Base-by-base conservation (phyloP, 1,140 invertebrate genomes). In the Cataglyphis hispanica region DNA sequence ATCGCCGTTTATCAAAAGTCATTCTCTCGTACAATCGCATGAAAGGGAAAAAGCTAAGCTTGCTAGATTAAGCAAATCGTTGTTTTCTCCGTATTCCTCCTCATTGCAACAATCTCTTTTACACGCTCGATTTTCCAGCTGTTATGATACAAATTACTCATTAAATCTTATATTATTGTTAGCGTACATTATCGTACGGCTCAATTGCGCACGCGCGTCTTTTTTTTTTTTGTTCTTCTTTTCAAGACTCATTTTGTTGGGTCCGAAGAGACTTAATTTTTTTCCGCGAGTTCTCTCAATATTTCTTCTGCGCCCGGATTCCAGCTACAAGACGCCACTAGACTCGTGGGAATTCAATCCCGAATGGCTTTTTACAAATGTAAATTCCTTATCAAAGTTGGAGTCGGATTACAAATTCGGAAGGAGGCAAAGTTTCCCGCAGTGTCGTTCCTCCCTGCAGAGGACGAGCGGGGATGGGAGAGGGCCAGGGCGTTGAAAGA, bases 331-430 rank as follows among this genome's bases (percentile, higher is more conserved):
- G 80, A 76, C 66, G 84, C 37, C 63, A 70, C 37, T 25, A 58
- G 50, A 69, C 72, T 60, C 50, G 77, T 83, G 89, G 72, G 86
- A 91, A 91, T 90, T 90, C 87, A 89, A 92, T 93, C 85, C 85
- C 87, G 83, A 92, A 90, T 90, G 91, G 81, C 86, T 92, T 91
- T 92, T 91, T 91, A 92, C 91, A 86, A 93, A 93, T 93, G 93
- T 92, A 92, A 92, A 93, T 93, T 93, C 89, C 90, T 93, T 93
- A 93, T 93, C 89, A 90, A 92, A 92, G 90, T 93, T 86, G 78
- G 87, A 87, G 89, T 86, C 86, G 89, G 89, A 93, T 93, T 92
- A 92, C 89, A 91, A 93, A 93, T 93, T 93, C 91, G 90, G 86
- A 87, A 90, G 86, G 91, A 89, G 90, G 83, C 87, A 87, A 91